Evolutionary conservation across 2,113 vertebrate species (phyloP).

Genomic region (Excalfactoria chinensis): DNA sequence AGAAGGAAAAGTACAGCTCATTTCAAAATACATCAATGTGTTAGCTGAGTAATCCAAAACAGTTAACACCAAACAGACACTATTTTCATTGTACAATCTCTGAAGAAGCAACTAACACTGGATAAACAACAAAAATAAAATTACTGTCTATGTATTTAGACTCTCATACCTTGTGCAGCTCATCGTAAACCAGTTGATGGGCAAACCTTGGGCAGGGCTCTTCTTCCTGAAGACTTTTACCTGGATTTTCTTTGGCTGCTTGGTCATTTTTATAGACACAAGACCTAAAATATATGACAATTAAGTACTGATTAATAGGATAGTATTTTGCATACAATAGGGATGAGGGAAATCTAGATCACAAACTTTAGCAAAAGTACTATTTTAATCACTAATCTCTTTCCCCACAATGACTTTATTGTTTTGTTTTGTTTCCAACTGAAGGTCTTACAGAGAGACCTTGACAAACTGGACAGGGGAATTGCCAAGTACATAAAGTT

Average conservation of each 20-base stretch:
- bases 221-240: conserved; percentile 94
- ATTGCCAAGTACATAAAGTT: no score
- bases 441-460: neutral
- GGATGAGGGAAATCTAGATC: neutral
- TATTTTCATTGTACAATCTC: neutral
- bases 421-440: neutral
- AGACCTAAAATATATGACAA: conserved; percentile 83
- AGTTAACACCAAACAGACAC: neutral
- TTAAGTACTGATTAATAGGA: neutral
- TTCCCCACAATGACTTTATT: neutral
- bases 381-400: neutral
- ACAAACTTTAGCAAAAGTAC: neutral
- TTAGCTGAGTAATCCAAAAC: neutral
- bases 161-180: conserved; percentile 92
- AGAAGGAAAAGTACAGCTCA: neutral
- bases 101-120: neutral
- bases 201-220: conserved; percentile 98
- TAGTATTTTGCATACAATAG: neutral
- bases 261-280: conserved; percentile 99
- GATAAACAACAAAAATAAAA: neutral
- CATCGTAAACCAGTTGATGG: conserved; percentile 97
- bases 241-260: conserved; percentile 93
- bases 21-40: neutral
- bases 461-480: no score
- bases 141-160: fast-evolving